Base-by-base conservation (phyloP, 2,113 vertebrate genomes). In the Dasypus novemcinctus region DNA sequence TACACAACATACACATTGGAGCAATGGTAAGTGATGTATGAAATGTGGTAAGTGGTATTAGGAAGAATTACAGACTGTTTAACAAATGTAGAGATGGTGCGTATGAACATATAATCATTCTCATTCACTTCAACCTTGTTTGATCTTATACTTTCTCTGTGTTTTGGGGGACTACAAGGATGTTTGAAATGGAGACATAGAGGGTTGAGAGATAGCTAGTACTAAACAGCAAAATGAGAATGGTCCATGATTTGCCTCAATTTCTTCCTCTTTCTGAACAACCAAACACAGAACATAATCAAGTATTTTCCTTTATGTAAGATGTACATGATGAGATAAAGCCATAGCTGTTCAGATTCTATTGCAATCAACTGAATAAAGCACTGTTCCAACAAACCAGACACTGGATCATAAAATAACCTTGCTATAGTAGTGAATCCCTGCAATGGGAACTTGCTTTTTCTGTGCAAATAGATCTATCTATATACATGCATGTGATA, bases 181-280 rank as follows among this genome's bases (percentile, higher is more conserved):
- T 71, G 36, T 31, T 92, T 21, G 49, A 86, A 82, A 23, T 54
- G 15, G 38, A 94, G 78, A 78, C 23, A 78, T 29, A 80, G n/a
- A 64, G 36, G 64, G 6, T 5, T 74, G 82, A 52, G n/a, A 72
- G 43, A 64, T 2, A 87, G 69, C 3, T 31, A 41, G 49, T 75
- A 57, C 43, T 79, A 74, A n/a, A 18, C 10, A 89, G 38, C 23
- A 82, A 90, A 54, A 52, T 59, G 63, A 86, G 43, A 78, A 69
- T 21, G 17, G 29, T 25, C 54, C 59, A 64, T 27, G 52, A 41
- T 4, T 93, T 52, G 25, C 54, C 61, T 85, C 8, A 8, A 41
- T 64, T 68, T 91, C 95, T 46, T 90, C 18, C 14, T 93, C 49
- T 72, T 87, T 90, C 33, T 71, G 68, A 95, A 64, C 46, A 91